Percentiles rank a stretch among this genome's conserved stretches.
Evolutionary conservation across 2,797 vertebrate species (phyloP).

Genomic region (Otus scops): DNA sequence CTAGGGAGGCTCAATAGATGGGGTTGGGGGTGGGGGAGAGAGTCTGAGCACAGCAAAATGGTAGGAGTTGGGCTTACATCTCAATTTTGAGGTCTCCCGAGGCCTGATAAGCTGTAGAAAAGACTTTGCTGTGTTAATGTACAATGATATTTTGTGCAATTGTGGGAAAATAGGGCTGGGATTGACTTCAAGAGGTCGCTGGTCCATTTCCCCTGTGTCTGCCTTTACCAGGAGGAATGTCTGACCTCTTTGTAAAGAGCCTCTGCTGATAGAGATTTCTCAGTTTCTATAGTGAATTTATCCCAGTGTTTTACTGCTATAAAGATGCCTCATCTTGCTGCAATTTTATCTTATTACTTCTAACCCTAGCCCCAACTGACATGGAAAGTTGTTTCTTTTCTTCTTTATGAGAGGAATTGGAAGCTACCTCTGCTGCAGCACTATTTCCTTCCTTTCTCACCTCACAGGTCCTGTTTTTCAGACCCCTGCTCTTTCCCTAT

Average conservation of each 20-base stretch:
- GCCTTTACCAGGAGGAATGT: neutral
- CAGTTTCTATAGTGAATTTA: neutral
- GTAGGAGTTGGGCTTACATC: neutral
- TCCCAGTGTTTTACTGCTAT: neutral
- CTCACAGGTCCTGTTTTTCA: neutral
- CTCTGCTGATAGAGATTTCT: neutral
- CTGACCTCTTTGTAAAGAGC: neutral
- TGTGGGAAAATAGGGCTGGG: neutral
- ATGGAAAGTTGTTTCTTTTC: neutral
- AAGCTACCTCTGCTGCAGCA: neutral
- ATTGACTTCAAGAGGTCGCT: neutral
- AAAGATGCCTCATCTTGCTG: neutral
- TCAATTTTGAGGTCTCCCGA: neutral
- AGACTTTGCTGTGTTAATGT: neutral
- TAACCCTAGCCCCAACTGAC: neutral
- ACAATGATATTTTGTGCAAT: neutral
- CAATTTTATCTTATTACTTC: neutral
- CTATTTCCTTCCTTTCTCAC: neutral
- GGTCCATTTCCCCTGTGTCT: neutral
- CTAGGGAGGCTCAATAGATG: fast-evolving
- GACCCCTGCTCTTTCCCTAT: neutral
- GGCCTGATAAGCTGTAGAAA: neutral
- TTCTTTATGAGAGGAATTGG: neutral
- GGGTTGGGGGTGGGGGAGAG: no score
- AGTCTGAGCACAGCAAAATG: neutral